Evolutionary conservation across 1,140 invertebrate genomes (phyloP), one percentile per base, ranked within the genome.

Genomic region (Pseudomyrmex pallidus): DNA sequence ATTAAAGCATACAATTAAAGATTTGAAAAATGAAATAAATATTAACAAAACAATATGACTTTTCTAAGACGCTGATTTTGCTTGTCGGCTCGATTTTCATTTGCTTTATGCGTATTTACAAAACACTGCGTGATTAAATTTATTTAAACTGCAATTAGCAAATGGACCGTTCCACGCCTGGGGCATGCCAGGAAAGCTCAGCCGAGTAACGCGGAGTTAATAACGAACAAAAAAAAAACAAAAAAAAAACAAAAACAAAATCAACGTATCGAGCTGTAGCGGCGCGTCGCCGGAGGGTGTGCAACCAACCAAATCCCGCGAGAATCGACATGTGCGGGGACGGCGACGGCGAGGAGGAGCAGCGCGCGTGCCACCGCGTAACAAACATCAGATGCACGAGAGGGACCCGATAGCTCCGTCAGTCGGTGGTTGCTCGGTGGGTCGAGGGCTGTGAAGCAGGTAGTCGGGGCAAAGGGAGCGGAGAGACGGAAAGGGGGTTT

Each of bases 291-390:
- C 52, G 35, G 17, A n/a, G 52, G 22, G 68, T 68, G 68, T 68
- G 63, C 52, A 57, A 68, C 44, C 52, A 68, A 48, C 52, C 52
- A 25, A 64, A 52, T 48, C 62, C 44, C 74, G 17, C 63, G 54
- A 78, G 74, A 76, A 64, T 83, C 72, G 80, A 77, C 74, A 83
- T 83, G 59, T 77, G 54, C 72, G 74, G 62, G 56, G 50, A 63
- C 46, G 74, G 82, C 52, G 54, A 70, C 62, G 70, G 59, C 63
- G 17, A 62, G 46, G 68, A 82, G 50, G 35, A 73, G 57, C 44
- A 74, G 52, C 52, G 59, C 68, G 78, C 72, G 72, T 83, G 80
- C 72, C 80, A 66, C 48, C 80, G 68, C 57, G 80, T 73, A 82
- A 74, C 70, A 74, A 83, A 74, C 68, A 76, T 83, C 59, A 63